Conservation (phyloP, 2,888 invertebrate genomes). For the Tenthredo distinguenda region DNA sequence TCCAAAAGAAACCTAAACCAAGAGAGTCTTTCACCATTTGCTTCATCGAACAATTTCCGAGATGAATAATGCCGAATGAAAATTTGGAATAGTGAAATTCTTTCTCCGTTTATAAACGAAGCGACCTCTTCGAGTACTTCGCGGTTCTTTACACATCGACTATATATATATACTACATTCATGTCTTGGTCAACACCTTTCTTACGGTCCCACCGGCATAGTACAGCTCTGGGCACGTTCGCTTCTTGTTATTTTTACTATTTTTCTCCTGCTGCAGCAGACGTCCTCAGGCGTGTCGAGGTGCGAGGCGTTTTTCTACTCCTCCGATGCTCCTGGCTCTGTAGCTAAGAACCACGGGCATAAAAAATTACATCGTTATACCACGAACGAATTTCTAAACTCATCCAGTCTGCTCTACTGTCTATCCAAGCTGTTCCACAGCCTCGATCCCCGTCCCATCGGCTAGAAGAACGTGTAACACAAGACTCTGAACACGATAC, state of each 20-base stretch:
- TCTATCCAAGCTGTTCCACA: constrained; percentile 1
- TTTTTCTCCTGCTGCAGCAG: background rate
- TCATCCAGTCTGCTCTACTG: constrained; percentile 15
- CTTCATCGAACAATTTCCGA: background rate
- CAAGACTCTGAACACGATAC: background rate
- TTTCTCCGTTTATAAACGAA: background rate
- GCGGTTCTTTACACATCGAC: background rate
- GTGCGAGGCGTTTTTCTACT: constrained; percentile 30
- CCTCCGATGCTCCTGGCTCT: background rate
- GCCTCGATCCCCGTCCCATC: background rate
- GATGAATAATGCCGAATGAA: too few species aligned
- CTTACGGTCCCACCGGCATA: background rate
- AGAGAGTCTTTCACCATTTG: too few species aligned
- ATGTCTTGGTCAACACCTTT: constrained; percentile 23
- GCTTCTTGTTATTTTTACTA: constrained; percentile 28
- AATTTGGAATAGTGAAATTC: background rate
- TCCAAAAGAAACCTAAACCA: too few species aligned
- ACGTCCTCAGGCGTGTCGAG: constrained; percentile 41
- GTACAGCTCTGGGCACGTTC: background rate
- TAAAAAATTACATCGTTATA: constrained; percentile 39
- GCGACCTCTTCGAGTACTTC: background rate
- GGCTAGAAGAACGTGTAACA: constrained; percentile 1
- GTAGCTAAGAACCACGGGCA: background rate
- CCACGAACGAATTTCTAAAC: constrained; percentile 33
- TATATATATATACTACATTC: background rate